phyloP scores from a whole-genome alignment of 2,888 invertebrate genomes.

The Ryuthela nishihirai region DNA sequence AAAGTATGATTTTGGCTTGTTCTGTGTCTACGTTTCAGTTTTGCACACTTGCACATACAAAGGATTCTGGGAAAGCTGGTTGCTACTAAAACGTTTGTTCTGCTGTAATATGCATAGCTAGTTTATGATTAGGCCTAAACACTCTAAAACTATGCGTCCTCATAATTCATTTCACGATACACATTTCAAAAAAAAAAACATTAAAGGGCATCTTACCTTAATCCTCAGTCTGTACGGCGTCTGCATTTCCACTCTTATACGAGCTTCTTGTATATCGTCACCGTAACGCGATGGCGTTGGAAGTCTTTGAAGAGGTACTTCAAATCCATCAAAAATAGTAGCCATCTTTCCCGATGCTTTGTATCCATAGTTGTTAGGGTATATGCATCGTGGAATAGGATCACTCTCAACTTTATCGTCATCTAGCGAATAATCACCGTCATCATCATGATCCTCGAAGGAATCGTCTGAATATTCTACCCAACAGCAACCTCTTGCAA shows the following conservation, averaged over 20 bases:
- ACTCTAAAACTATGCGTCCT: too few relatives aligned
- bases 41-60: too few relatives aligned
- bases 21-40: too few relatives aligned
- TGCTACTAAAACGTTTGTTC: too few relatives aligned
- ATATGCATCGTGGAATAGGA: constrained; percentile 20
- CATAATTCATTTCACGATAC: too few relatives aligned
- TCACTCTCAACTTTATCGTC: not conserved
- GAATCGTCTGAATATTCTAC: not conserved
- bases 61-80: too few relatives aligned
- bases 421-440: too few relatives aligned
- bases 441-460: not conserved
- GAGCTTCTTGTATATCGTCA: constrained; percentile 27
- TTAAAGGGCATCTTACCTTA: constrained; percentile 20
- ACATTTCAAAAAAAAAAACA: not conserved
- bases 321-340: constrained; percentile 28
- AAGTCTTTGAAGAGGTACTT: constrained; percentile 22
- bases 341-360: constrained; percentile 13
- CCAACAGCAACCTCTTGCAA: constrained; percentile 35
- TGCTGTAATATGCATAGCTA: too few relatives aligned
- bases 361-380: constrained; percentile 38
- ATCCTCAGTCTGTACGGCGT: constrained; percentile 36
- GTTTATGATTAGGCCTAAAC: too few relatives aligned
- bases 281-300: constrained; percentile 35
- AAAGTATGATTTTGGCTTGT: too few relatives aligned
- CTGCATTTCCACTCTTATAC: constrained; percentile 37